Conservation (phyloP, 2,113 vertebrate genomes). For the Poecilia latipinna region DNA sequence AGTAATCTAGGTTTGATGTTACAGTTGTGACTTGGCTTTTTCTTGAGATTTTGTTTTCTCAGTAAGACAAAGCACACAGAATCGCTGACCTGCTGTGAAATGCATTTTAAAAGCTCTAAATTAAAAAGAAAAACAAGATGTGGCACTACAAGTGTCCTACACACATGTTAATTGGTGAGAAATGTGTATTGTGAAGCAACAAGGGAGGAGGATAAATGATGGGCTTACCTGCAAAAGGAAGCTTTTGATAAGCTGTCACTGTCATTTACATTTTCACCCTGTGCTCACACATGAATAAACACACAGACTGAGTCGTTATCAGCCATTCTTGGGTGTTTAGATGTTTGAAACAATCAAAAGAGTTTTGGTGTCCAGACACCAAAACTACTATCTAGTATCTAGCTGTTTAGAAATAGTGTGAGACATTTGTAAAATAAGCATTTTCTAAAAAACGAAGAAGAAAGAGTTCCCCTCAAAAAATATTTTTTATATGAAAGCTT, state of each 20-base stretch:
- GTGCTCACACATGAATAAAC: constrained; percentile 19
- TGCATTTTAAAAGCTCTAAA: constrained; percentile 24
- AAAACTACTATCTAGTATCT: neutral
- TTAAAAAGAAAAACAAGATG: constrained; percentile 1
- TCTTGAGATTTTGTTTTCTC: neutral
- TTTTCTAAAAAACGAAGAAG: no score
- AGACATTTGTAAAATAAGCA: no score
- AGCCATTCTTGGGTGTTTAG: neutral
- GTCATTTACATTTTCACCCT: constrained; percentile 55
- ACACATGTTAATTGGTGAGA: constrained; percentile 41
- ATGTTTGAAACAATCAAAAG: constrained; percentile 4
- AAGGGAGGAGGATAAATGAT: constrained; percentile 31
- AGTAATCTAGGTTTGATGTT: neutral
- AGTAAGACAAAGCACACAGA: constrained; percentile 14
- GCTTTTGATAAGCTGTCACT: constrained; percentile 54
- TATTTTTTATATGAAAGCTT: no score
- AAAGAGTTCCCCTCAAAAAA: no score
- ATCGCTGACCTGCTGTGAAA: constrained; percentile 24
- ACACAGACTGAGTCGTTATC: constrained; percentile 34
- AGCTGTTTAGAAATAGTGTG: no score
- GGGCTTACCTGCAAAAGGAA: constrained; percentile 59
- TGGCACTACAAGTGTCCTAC: constrained; percentile 5
- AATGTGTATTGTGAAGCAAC: constrained; percentile 60
- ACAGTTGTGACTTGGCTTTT: neutral
- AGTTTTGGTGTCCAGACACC: constrained; percentile 18